Conservation (phyloP, 2,888 invertebrate genomes). For the Limenitis camilla region DNA sequence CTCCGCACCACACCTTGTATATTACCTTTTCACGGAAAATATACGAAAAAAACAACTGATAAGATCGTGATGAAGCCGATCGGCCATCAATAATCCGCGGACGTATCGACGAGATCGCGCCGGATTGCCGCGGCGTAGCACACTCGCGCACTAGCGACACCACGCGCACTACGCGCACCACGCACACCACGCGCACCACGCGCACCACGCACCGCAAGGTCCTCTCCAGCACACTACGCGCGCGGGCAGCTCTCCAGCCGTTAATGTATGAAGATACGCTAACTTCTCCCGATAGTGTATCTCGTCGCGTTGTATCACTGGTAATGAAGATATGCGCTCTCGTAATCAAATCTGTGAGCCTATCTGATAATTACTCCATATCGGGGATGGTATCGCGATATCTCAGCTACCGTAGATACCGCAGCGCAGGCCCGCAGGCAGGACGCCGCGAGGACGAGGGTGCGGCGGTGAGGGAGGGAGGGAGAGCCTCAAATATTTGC, state of each 20-base stretch:
- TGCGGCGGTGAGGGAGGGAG: constrained; percentile 22
- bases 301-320: constrained; percentile 33
- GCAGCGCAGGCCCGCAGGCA: constrained; percentile 7
- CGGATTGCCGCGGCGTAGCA: constrained; percentile 4
- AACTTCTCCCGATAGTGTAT: constrained; percentile 20
- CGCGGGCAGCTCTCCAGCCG: constrained; percentile 5
- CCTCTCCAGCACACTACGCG: background rate
- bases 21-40: constrained; percentile 67
- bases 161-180: background rate
- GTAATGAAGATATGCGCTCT: constrained; percentile 58
- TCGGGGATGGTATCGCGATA: constrained; percentile 62
- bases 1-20: constrained; percentile 34
- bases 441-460: constrained; percentile 11
- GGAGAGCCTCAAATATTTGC: constrained; percentile 58
- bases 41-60: constrained; percentile 66
- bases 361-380: constrained; percentile 68
- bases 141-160: background rate
- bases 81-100: constrained; percentile 63
- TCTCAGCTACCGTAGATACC: constrained; percentile 44
- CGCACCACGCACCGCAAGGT: background rate
- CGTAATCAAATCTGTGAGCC: constrained; percentile 63
- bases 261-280: constrained; percentile 1
- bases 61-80: constrained; percentile 62
- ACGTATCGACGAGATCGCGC: constrained; percentile 37
- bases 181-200: background rate